Conservation (phyloP, 2,888 invertebrate genomes). For the Globia sparganii region DNA sequence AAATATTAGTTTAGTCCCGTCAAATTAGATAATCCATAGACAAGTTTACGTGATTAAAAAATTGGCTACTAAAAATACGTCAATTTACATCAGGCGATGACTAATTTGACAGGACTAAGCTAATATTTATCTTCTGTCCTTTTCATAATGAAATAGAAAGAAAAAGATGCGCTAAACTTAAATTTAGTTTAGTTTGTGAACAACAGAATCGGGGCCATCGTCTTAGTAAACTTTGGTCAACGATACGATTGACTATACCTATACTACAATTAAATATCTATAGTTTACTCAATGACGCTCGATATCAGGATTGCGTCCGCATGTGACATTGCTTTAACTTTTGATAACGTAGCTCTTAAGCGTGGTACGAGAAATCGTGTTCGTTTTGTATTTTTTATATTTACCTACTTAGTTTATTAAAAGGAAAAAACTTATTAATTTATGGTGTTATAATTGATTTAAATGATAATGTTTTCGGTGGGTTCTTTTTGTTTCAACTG, state of each 20-base stretch:
- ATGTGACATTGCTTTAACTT: slow-evolving; percentile 64
- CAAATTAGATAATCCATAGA: too few relatives aligned
- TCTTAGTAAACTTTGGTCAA: not conserved
- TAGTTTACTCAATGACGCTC: slow-evolving; percentile 46
- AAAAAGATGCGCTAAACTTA: too few relatives aligned
- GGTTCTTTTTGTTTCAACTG: not conserved
- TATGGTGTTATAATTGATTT: slow-evolving; percentile 17
- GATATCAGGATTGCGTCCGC: slow-evolving; percentile 36
- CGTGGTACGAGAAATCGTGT: slow-evolving; percentile 24
- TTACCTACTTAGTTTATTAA: slow-evolving; percentile 10
- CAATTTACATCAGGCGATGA: too few relatives aligned
- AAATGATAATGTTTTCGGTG: not conserved
- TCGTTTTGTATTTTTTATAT: slow-evolving; percentile 34
- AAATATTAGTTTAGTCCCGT: too few relatives aligned
- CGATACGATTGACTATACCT: not conserved
- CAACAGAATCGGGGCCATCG: too few relatives aligned
- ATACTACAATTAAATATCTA: not conserved
- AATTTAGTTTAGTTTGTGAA: too few relatives aligned
- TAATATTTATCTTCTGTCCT: too few relatives aligned
- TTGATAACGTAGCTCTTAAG: slow-evolving; percentile 51
- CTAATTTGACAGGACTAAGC: too few relatives aligned
- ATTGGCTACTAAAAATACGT: too few relatives aligned
- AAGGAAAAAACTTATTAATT: slow-evolving; percentile 14
- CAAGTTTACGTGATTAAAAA: too few relatives aligned
- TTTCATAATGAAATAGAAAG: too few relatives aligned